Evolutionary conservation across 2,113 vertebrate species (phyloP).

Genomic region (Mixornis gularis): DNA sequence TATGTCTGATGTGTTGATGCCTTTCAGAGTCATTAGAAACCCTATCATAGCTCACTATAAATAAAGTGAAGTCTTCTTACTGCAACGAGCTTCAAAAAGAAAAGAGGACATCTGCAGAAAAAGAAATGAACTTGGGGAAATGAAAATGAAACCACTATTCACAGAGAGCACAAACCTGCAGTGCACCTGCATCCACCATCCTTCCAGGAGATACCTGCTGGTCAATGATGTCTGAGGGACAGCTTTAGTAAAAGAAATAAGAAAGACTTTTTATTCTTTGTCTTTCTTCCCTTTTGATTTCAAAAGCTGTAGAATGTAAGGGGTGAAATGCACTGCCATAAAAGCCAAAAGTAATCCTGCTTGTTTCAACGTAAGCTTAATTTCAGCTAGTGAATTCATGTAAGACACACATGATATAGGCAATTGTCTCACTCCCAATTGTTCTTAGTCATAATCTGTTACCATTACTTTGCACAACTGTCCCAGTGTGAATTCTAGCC

Average conservation of each 20-base stretch:
- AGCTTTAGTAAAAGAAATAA: background rate
- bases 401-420: background rate
- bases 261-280: background rate
- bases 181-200: background rate
- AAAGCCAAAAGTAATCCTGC: background rate
- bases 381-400: background rate
- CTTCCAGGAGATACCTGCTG: background rate
- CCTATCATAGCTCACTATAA: background rate
- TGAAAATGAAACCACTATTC: background rate
- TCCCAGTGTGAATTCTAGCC: background rate
- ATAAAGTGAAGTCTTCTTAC: background rate
- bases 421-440: background rate
- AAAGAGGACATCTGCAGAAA: background rate
- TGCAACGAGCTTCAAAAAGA: background rate
- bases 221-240: background rate
- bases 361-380: background rate
- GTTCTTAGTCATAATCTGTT: background rate
- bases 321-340: background rate
- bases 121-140: background rate
- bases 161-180: background rate
- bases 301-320: background rate
- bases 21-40: background rate
- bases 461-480: background rate
- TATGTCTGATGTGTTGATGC: background rate
- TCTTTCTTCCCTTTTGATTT: background rate